Base-by-base conservation (phyloP, 2,797 vertebrate species). In the Lutjanus campechanus region DNA sequence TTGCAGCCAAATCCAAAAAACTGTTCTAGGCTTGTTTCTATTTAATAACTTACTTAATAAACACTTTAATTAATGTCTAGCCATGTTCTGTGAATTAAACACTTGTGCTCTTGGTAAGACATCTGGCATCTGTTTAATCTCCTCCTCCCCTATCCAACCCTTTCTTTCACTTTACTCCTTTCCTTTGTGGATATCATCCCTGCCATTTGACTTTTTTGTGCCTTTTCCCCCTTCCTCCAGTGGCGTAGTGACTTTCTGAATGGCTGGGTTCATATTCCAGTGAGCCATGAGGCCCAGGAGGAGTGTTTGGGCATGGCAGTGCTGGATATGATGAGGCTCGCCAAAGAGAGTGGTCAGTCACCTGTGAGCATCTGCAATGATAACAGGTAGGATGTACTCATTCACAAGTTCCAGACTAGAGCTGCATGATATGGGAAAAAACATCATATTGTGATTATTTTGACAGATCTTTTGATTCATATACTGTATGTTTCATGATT, bases 291-390 rank as follows among this genome's bases (percentile, higher is more conserved):
- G 93, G 96, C 96, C 19, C 98, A 99, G 92, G 98, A 99, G 91
- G 98, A 99, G 88, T 99, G 97, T 89, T 94, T 99, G 83, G 98
- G 98, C 36, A 96, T 99, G 97, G 98, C 98, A 0, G 98, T 99
- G 76, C 90, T 99, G 68, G 98, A 99, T 92, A 99, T 99, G 95
- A 98, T 99, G 97, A 96, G 98, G 86, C 94, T 99, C 51, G 98
- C 97, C 64, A 98, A 98, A 94, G 97, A 99, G 87, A 96, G 91
- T 7, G 93, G 93, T 69, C 96, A 95, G 84, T 97, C 97, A 0
- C 97, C 97, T 1, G 90, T 98, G 77, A 95, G 96, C 78, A 93
- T 99, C 90, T 99, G 97, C 93, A 97, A 96, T 77, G 93, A 96
- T 64, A 91, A 93, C 93, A 99, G 98, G 98, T 99, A 92, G 85